Evolutionary conservation across 2,113 vertebrate species (phyloP).

Genomic region (Agapornis roseicollis): DNA sequence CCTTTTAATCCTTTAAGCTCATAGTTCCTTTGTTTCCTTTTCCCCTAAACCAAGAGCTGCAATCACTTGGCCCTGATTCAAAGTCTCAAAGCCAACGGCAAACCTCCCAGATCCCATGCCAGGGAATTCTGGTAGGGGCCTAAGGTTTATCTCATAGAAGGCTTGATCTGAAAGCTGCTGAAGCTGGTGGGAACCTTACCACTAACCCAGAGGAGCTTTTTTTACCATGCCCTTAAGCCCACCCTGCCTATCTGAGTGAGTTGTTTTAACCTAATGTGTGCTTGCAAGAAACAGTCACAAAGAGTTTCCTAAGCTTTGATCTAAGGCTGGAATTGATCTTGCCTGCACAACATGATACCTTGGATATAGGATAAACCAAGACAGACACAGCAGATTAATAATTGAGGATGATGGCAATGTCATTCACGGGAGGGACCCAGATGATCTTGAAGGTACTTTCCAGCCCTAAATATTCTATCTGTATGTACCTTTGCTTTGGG

Average conservation of each 20-base stretch:
- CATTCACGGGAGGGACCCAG: not conserved
- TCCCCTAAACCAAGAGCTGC: constrained; percentile 29
- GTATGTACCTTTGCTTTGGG: rapidly evolving
- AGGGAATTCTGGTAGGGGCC: not conserved
- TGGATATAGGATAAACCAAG: not conserved
- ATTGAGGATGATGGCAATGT: not conserved
- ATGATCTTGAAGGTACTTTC: not conserved
- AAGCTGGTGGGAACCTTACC: not conserved
- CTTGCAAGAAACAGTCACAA: not conserved
- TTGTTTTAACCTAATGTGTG: not conserved
- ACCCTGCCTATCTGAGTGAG: not conserved
- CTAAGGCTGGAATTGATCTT: not conserved
- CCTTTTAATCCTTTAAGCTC: constrained; percentile 54
- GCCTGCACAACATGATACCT: rapidly evolving
- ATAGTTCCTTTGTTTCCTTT: constrained; percentile 55
- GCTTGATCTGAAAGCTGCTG: not conserved
- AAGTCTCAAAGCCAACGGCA: constrained; percentile 46
- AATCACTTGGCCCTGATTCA: constrained; percentile 27
- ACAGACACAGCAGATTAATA: rapidly evolving
- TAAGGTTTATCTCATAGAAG: not conserved
- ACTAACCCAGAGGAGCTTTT: not conserved
- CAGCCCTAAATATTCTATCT: not conserved
- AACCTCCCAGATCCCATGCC: constrained; percentile 29
- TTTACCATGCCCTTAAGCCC: not conserved
- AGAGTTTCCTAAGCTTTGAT: not conserved